Base-by-base conservation (phyloP, 92 coral and sea anemone genomes). In the Parazoanthus swiftii region DNA sequence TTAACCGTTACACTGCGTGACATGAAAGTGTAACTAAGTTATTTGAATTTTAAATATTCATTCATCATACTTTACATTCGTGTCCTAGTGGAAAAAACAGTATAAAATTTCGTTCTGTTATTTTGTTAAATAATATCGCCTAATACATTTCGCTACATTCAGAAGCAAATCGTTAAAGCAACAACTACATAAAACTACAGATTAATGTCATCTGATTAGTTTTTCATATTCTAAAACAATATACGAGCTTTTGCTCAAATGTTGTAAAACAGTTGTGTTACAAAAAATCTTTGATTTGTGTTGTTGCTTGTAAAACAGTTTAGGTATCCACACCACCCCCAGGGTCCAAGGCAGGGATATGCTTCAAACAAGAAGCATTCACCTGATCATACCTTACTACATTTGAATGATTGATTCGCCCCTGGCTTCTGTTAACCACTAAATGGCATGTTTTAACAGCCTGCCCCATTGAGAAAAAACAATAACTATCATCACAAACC, bases 111-210 rank as follows among this genome's bases (percentile, higher is more conserved):
- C 33, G 33, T 29, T 29, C 33, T 29, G 33, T 29, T 29, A 29
- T 29, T 29, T 29, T 29, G 33, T 29, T 29, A 29, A 74, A 71
- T 71, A n/a, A 33, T 36, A 36, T 35, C 46, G 76, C 76, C 38
- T 5, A 42, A 36, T 74, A 74, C 35, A 74, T 15, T 18, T 74
- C 43, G 46, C 78, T 74, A 74, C 78, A 36, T 74, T 74, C 38
- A 33, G 78, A 74, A 74, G 78, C 78, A 74, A 74, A 33, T 35
- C 78, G 18, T 74, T 20, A 74, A 74, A 21, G 78, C 29, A 74
- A 74, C 78, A 36, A 72, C 37, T 72, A 74, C 78, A 74, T 74
- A 74, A 74, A 36, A 74, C 46, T 74, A 74, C 46, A 74, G 78
- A 36, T 74, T 74, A 74, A 36, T 74, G 5, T 74, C 8, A 74